A percentile compares a stretch with the other conserved stretches of the same genome.
Conservation (phyloP, 2,797 vertebrate genomes). For the Hypotaenidia okinawae region DNA sequence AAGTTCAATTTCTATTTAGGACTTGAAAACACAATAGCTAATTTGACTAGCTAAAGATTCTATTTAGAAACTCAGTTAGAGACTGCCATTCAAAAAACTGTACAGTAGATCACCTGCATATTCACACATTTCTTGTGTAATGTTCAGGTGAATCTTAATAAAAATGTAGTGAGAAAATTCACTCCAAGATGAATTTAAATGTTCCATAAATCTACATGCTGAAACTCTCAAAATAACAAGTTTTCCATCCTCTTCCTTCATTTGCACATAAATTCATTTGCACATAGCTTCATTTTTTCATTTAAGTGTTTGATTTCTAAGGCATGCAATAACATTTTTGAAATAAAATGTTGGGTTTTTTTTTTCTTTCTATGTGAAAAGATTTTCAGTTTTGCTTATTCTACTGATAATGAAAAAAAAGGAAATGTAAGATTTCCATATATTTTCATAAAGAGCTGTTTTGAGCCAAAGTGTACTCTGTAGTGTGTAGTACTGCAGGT, state of each 20-base stretch:
- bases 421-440: neutral
- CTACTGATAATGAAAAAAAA: fast-evolving
- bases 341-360: fast-evolving
- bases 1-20: neutral
- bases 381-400: neutral
- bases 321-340: neutral
- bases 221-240: neutral
- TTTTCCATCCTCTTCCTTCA: fast-evolving
- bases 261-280: neutral
- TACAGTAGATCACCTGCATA: neutral
- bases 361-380: neutral
- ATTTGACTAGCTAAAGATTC: neutral
- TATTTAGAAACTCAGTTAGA: neutral
- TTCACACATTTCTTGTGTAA: neutral
- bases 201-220: neutral
- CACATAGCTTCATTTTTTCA: neutral
- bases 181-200: neutral
- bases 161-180: neutral
- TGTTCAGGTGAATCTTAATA: neutral
- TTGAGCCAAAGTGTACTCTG: neutral
- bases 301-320: neutral
- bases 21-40: neutral
- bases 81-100: neutral
- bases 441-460: neutral
- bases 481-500: neutral